Conservation (phyloP, 1,140 invertebrate species). For the Phymastichus coffea region DNA sequence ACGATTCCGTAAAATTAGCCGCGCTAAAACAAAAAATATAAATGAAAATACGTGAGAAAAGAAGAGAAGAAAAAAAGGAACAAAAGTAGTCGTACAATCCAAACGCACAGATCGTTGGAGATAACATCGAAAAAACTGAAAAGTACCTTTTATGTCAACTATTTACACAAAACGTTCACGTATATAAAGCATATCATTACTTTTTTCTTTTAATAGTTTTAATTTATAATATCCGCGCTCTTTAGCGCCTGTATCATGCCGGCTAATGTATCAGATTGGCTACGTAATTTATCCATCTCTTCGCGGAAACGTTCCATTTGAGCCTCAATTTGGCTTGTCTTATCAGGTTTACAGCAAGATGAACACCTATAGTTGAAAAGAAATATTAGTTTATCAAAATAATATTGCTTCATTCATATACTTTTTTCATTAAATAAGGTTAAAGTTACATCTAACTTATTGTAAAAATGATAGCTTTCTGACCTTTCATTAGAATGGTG, state of each 20-base stretch:
- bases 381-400: background rate
- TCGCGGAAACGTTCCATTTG: slow-evolving; percentile 40
- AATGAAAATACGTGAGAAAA: no score
- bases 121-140: slow-evolving; percentile 22
- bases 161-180: slow-evolving; percentile 21
- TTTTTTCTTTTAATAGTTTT: no score
- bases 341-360: slow-evolving; percentile 30
- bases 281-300: slow-evolving; percentile 43
- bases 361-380: slow-evolving; percentile 26
- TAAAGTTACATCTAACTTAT: no score
- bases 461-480: slow-evolving; percentile 8
- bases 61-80: slow-evolving; percentile 20
- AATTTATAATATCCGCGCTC: slow-evolving; percentile 29
- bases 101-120: background rate
- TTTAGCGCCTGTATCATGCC: slow-evolving; percentile 42
- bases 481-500: slow-evolving; percentile 38
- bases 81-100: slow-evolving; percentile 21
- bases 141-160: slow-evolving; percentile 27
- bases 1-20: no score
- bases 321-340: slow-evolving; percentile 35
- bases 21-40: no score
- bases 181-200: slow-evolving; percentile 12
- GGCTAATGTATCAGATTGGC: slow-evolving; percentile 40
- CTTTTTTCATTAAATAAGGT: no score
- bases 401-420: no score